Conservation (phyloP, 2,113 vertebrate genomes). For the Zingel zingel region DNA sequence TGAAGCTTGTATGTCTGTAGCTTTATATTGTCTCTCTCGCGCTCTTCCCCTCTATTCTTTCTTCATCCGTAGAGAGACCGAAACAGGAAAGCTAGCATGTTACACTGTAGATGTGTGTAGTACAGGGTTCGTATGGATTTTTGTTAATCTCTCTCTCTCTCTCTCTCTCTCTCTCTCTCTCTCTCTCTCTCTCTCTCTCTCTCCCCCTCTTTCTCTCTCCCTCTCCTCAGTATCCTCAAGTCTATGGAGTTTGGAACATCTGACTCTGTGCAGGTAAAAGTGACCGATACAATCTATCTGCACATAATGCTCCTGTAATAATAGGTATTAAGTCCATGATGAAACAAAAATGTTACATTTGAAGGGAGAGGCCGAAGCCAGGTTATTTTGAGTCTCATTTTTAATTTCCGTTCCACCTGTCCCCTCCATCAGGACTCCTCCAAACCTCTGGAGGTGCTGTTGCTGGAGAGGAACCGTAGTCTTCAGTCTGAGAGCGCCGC, state of each 20-base stretch:
- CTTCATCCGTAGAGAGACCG: conserved; percentile 38
- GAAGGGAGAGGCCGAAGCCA: not conserved
- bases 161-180: not conserved
- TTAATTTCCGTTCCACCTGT: not conserved
- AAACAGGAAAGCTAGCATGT: not conserved
- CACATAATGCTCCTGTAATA: not conserved
- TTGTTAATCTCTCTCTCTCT: not conserved
- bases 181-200: too few species aligned
- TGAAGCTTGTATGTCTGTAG: conserved; percentile 35
- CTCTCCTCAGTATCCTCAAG: conserved; percentile 90
- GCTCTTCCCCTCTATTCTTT: not conserved
- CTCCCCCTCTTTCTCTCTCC: too few species aligned
- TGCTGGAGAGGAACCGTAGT: conserved; percentile 96
- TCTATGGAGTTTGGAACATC: conserved; percentile 96
- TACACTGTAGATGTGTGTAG: not conserved
- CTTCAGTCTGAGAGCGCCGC: conserved; percentile 96
- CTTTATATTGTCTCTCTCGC: not conserved
- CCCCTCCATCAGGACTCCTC: conserved; percentile 85
- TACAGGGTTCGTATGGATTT: not conserved
- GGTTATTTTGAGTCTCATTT: not conserved
- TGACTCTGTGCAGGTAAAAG: conserved; percentile 91
- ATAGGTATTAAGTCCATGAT: not conserved
- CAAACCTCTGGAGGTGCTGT: conserved; percentile 95
- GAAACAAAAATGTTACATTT: not conserved
- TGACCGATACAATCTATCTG: not conserved